Conservation (phyloP, 2,888 invertebrate genomes). For the Lutraria lutraria region DNA sequence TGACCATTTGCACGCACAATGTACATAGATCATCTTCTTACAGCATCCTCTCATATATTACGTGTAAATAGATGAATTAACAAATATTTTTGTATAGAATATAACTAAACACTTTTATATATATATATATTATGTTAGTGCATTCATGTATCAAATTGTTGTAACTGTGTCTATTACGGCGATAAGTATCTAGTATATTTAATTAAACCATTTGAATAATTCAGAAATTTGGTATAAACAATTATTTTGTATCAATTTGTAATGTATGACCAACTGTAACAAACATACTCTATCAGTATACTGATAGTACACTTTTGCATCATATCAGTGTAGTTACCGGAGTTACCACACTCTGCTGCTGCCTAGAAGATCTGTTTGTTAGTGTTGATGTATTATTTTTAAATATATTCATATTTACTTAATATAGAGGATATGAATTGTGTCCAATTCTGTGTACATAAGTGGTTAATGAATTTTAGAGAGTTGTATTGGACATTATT, state of each 20-base stretch:
- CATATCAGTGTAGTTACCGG: too few species aligned
- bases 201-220: too few species aligned
- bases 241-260: too few species aligned
- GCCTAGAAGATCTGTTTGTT: background rate
- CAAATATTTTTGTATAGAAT: constrained; percentile 11
- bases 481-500: background rate
- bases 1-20: background rate
- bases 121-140: background rate
- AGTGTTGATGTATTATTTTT: background rate
- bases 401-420: background rate
- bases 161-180: too few species aligned
- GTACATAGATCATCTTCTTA: background rate
- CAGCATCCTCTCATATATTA: background rate
- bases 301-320: too few species aligned
- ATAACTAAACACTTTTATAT: background rate
- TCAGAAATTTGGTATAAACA: too few species aligned
- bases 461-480: background rate
- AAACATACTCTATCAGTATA: too few species aligned
- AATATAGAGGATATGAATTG: background rate
- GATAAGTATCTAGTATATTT: too few species aligned
- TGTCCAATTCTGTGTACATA: background rate
- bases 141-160: too few species aligned
- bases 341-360: too few species aligned
- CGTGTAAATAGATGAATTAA: background rate
- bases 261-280: too few species aligned